Evolutionary conservation across 2,797 vertebrate genomes (phyloP).

Genomic region (Echeneis naucrates): DNA sequence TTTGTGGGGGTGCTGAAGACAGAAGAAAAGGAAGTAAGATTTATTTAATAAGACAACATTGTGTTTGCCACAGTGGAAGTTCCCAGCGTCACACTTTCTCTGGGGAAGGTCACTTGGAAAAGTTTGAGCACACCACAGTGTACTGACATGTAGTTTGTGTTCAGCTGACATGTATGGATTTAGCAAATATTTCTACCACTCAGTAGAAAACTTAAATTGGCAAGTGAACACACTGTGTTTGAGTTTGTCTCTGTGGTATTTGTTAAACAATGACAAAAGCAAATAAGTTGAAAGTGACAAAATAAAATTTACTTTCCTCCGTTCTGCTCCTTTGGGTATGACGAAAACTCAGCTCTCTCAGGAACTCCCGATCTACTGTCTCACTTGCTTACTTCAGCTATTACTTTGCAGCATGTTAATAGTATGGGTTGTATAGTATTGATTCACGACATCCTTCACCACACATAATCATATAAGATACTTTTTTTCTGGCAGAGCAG

Average conservation of each 20-base stretch:
- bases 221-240: background rate
- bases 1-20: conserved; percentile 4
- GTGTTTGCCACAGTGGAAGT: conserved; percentile 11
- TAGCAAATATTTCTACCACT: conserved; percentile 1
- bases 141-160: conserved; percentile 7
- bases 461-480: conserved; percentile 15
- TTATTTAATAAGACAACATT: conserved; percentile 11
- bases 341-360: conserved; percentile 10
- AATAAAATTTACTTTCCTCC: conserved; percentile 11
- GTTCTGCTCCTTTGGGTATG: conserved; percentile 1
- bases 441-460: conserved; percentile 55
- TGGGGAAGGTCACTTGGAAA: conserved; percentile 10
- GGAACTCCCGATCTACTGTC: conserved; percentile 23
- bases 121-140: conserved; percentile 3
- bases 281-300: conserved; percentile 11
- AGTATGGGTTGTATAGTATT: conserved; percentile 33
- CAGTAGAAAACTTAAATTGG: conserved; percentile 16
- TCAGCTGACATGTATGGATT: conserved; percentile 9
- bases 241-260: conserved; percentile 15
- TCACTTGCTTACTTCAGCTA: conserved; percentile 17
- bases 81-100: background rate
- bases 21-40: conserved; percentile 12
- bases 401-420: conserved; percentile 30
- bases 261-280: conserved; percentile 22
- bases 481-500: conserved; percentile 43